Evolutionary conservation across 1,140 invertebrate species (phyloP), one percentile per base, ranked within the genome.

Genomic region (Cecropterus lyciades): DNA sequence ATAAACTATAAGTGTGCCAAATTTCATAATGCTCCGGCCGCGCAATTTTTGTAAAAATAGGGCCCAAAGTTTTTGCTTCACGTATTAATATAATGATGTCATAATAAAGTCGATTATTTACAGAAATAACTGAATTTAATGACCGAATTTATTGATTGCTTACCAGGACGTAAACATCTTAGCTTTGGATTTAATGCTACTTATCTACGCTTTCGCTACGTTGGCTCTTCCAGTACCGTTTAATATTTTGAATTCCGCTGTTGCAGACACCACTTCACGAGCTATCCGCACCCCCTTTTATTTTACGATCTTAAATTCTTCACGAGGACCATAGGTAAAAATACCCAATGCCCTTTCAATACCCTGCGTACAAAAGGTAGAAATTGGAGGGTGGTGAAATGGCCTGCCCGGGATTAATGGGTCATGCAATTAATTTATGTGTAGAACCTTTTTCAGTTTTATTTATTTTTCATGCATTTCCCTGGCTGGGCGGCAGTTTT

Each of bases 281-380:
- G 73, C 55, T 67, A 30, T n/a, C 43, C 70, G 4, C 69, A 49
- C 64, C 79, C 83, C 80, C 77, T 81, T 87, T 91, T 91, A 88
- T 88, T 87, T 87, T 88, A 87, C 85, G 85, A 89, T 84, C 74
- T 85, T 86, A 88, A 91, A 89, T 88, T 89, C 88, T 88, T 87
- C 76, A 88, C 70, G 66, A 82, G 78, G 73, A 79, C 69, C 79
- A 82, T 84, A 85, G 86, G 82, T 84, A 84, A 82, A 82, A 82
- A 73, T 78, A 79, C 52, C 64, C 51, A 65, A 78, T 76, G 69
- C 74, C 75, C 70, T 83, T 78, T 79, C 79, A 82, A 79, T 76
- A 20, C 64, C 55, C 45, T 52, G 60, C 63, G 43, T 69, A 75
- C 52, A 71, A 70, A 72, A 70, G 63, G 65, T 67, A 66, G 76